These are phyloP conservation scores for Pseudomyrmex gracilis DNA, from an alignment of 1,140 invertebrate species.

Conservation along the genomic window DNA sequence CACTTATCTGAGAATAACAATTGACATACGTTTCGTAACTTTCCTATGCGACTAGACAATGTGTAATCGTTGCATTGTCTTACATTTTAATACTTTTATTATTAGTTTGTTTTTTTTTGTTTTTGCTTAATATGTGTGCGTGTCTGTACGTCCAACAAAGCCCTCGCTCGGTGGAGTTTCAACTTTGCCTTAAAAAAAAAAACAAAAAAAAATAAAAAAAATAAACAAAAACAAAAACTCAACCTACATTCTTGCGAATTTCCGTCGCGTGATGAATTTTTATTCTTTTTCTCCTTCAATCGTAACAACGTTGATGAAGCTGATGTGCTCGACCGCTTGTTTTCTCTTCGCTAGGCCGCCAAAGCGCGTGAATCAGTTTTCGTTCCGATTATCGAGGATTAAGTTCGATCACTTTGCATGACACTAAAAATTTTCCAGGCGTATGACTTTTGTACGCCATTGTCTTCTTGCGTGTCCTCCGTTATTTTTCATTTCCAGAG, in stretches of 20 bases:
- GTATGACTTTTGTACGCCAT: neutral
- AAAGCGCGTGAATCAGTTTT: conserved; percentile 13
- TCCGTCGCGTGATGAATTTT: neutral
- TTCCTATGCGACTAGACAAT: conserved; percentile 79
- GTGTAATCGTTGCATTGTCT: conserved; percentile 57
- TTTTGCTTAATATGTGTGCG: neutral
- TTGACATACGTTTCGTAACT: conserved; percentile 84
- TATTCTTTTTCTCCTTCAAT: neutral
- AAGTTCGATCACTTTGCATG: conserved; percentile 10
- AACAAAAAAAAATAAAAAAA: neutral
- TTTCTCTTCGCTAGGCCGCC: conserved; percentile 37
- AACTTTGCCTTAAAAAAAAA: neutral
- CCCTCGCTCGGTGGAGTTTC: conserved; percentile 5
- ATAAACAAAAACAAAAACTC: neutral
- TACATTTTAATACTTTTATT: conserved; percentile 58
- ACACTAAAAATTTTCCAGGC: neutral
- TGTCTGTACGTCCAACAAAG: conserved; percentile 27
- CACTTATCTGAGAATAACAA: conserved; percentile 81
- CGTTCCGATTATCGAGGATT: neutral
- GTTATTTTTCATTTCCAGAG: neutral
- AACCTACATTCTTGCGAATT: neutral
- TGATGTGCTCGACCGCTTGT: conserved; percentile 1
- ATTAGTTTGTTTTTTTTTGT: conserved; percentile 38
- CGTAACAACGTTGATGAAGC: conserved; percentile 5
- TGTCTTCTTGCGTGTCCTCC: neutral